Conservation (phyloP, 2,797 vertebrate species). For the Poeciliopsis presidionis region DNA sequence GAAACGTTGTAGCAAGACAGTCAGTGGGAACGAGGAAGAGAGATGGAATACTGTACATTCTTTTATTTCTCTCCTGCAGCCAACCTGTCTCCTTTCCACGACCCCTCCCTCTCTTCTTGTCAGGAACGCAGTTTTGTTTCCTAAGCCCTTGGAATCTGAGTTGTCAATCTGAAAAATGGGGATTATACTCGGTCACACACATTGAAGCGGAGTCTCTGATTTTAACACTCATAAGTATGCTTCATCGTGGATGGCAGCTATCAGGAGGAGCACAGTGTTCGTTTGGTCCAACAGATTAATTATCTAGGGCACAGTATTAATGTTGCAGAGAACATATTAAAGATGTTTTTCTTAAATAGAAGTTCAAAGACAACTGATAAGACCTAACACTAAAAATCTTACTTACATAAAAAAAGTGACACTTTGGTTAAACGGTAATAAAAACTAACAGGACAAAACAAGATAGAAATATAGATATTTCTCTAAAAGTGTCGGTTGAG, state of each 20-base stretch:
- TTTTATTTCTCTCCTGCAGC: slow-evolving; percentile 61
- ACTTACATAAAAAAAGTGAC: background rate
- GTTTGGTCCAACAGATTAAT: background rate
- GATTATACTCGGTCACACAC: slow-evolving; percentile 3
- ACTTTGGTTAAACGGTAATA: background rate
- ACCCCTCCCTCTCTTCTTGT: slow-evolving; percentile 77
- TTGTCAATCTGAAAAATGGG: slow-evolving; percentile 31
- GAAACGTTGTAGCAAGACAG: slow-evolving; percentile 42
- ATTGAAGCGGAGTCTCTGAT: slow-evolving; percentile 8
- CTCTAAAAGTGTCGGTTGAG: background rate
- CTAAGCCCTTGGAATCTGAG: slow-evolving; percentile 60
- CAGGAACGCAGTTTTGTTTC: slow-evolving; percentile 65
- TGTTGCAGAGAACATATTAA: background rate
- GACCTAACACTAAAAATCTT: background rate
- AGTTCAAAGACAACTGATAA: background rate
- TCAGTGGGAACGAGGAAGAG: slow-evolving; percentile 44
- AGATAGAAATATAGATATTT: background rate
- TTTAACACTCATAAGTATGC: too few relatives aligned
- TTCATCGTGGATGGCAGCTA: background rate
- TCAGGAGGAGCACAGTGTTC: background rate
- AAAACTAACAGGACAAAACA: background rate
- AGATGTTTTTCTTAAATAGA: background rate
- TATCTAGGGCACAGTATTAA: too few relatives aligned
- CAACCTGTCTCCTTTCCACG: slow-evolving; percentile 71
- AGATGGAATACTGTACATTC: slow-evolving; percentile 52